Evolutionary conservation across 2,797 vertebrate genomes (phyloP).

Genomic region (Rallus crepitans): DNA sequence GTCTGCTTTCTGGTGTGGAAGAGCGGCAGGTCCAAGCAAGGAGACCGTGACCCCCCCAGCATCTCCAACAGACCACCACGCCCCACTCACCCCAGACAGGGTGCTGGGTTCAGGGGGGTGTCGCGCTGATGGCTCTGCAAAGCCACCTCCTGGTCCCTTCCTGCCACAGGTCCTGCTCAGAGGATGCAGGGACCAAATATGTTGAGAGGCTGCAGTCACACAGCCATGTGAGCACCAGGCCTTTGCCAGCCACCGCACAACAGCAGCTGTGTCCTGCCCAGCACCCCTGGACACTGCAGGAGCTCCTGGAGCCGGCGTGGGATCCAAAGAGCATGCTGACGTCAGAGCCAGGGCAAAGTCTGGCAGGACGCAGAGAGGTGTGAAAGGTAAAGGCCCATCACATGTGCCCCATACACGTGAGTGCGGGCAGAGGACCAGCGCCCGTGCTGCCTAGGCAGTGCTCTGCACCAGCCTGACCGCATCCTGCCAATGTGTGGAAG

Average conservation of each 20-base stretch:
- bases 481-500: accelerated
- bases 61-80: accelerated
- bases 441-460: accelerated
- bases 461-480: neutral
- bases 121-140: neutral
- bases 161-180: neutral
- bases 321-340: constrained; percentile 16
- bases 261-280: accelerated
- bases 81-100: accelerated
- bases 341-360: constrained; percentile 60
- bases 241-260: accelerated
- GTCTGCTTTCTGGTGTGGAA: neutral
- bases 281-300: neutral
- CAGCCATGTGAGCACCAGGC: accelerated
- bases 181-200: neutral
- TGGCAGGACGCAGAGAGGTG: constrained; percentile 8
- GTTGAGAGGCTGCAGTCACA: accelerated
- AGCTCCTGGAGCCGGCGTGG: neutral
- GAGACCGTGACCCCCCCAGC: neutral
- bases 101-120: neutral
- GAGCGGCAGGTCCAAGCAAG: accelerated
- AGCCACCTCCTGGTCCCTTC: neutral
- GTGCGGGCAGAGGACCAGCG: accelerated
- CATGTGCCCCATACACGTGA: neutral
- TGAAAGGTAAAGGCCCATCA: neutral